Base-by-base conservation (phyloP, 2,888 invertebrate genomes). In the Polymixis flavicincta region DNA sequence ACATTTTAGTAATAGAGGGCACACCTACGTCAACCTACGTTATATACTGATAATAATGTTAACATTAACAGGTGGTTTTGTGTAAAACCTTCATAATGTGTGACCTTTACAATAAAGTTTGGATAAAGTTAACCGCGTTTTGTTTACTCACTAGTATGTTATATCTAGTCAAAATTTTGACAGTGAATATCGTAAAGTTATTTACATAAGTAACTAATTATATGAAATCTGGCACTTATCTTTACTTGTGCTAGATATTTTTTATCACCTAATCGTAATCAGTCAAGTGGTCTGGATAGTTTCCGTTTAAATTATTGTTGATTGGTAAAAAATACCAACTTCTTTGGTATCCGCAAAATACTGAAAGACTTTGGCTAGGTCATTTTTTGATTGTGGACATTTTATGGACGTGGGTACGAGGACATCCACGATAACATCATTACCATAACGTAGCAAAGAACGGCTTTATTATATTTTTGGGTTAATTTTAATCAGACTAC, bases 41-140 rank as follows among this genome's bases (percentile, higher is more conserved):
- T 60, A 60, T 57, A 63, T 67, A 76, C 72, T 73, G 78, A 80
- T 63, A 71, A 68, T 70, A 63, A 45, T 54, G 54, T 61, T 61
- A 57, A 76, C 59, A 76, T 54, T 52, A 57, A 76, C 66, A 80
- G 52, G 55, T 55, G 54, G 42, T 69, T 69, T 42, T 55, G 32
- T 57, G 37, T 55, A 48, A 70, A 55, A 74, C 71, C 61, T 81
- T 70, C 48, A 59, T 67, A 13, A 7, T 37, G 0, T 64, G 57
- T 64, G 64, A 70, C 50, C 74, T 74, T 64, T 64, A 50, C 37
- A 50, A 11, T 14, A n/a, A 73, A 61, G 52, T 61, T 71, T 61
- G 37, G n/a, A 60, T 60, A 37, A 37, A 70, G 42, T 50, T 61
- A 61, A 54, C 37, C 25, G 48, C 32, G 19, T 28, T 14, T 61